Evolutionary conservation across 2,888 invertebrate genomes (phyloP).

Genomic region (Tenodera sinensis): DNA sequence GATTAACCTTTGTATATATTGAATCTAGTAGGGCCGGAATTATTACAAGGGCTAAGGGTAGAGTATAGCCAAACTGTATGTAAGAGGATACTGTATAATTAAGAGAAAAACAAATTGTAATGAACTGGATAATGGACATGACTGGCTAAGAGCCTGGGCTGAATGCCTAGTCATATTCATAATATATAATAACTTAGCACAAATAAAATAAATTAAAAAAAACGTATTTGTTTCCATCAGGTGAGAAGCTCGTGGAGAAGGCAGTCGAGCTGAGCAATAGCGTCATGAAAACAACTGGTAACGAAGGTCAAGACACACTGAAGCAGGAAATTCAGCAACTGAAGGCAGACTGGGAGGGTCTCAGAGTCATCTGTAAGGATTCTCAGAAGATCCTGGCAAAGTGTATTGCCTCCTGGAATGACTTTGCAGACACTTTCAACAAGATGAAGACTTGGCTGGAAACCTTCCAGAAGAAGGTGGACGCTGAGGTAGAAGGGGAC

Average conservation of each 20-base stretch:
- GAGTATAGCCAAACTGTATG: too few relatives aligned
- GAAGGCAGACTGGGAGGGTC: slow-evolving; percentile 75
- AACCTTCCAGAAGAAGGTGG: slow-evolving; percentile 62
- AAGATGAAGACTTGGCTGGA: slow-evolving; percentile 73
- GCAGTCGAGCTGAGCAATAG: slow-evolving; percentile 70
- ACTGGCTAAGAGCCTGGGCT: too few relatives aligned
- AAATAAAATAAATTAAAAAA: too few relatives aligned
- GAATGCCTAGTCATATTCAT: too few relatives aligned
- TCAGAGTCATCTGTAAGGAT: slow-evolving; percentile 72
- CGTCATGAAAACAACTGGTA: slow-evolving; percentile 72
- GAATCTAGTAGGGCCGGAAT: too few relatives aligned
- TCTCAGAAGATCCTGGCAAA: slow-evolving; percentile 70
- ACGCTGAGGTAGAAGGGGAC: slow-evolving; percentile 59
- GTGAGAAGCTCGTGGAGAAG: slow-evolving; percentile 67
- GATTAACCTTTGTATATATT: too few relatives aligned
- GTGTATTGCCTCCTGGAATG: slow-evolving; percentile 77
- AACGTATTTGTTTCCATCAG: slow-evolving; percentile 24
- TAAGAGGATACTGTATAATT: too few relatives aligned
- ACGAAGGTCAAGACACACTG: slow-evolving; percentile 78
- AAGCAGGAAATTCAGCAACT: slow-evolving; percentile 78
- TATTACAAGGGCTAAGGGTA: too few relatives aligned
- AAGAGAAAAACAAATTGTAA: too few relatives aligned
- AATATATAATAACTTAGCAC: too few relatives aligned
- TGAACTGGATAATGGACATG: too few relatives aligned
- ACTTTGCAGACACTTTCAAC: slow-evolving; percentile 69